Base-by-base conservation (phyloP, 1,140 invertebrate species). In the Danaus plexippus region DNA sequence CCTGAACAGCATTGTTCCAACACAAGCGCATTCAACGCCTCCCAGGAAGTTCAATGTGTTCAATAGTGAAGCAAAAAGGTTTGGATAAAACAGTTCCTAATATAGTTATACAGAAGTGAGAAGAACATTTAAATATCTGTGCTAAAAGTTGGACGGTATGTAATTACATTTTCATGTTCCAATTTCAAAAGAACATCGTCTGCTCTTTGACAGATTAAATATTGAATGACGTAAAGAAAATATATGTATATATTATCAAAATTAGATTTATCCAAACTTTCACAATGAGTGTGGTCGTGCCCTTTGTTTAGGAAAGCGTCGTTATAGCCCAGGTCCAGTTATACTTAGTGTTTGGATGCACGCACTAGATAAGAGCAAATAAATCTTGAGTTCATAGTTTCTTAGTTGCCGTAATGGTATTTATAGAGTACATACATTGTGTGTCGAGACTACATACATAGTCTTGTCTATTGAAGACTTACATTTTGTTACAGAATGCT, bases 1-100 rank as follows among this genome's bases (percentile, higher is more conserved):
- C 75, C 77, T 75, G 72, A 77, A 79, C 73, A 51, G 63, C 73
- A 78, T 80, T 82, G 79, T 82, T 81, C 68, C 65, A 63, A 66
- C 63, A 67, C 66, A 67, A 61, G 62, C 48, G 63, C 43, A 66
- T 50, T 32, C 61, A 41, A 48, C 43, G 44, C 62, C 64, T 56
- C 57, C 58, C 53, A 47, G 59, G 57, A 68, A 59, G 63, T 32
- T 32, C 51, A 65, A 61, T 60, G 58, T 43, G 52, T 61, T 63
- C 44, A 57, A 40, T 48, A 18, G 41, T 12, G 22, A 4, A 11
- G 41, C 40, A 51, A 56, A 40, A 32, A 32, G 22, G 5, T 32
- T 32, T 32, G 22, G 22, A 32, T 32, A 32, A 32, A 32, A 32
- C 22, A 32, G 22, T 32, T 6, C 22, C 7, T 32, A 32, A 32